Conservation (phyloP, 92 coral and sea anemone species). For the Plumapathes pennacea region DNA sequence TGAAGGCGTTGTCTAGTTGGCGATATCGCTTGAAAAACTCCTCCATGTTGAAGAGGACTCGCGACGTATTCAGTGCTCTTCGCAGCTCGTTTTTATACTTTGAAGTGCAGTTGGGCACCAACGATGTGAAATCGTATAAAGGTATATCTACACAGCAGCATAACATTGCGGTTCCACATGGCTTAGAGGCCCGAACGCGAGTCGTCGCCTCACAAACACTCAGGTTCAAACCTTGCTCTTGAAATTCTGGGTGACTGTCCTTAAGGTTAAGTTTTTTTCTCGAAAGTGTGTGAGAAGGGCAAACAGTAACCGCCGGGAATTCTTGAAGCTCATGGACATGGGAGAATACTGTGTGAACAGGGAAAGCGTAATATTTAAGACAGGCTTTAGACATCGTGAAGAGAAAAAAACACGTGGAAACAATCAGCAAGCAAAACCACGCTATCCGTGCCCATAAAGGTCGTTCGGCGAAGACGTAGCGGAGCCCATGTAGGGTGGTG, state of each 20-base stretch:
- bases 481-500: slow-evolving; percentile 65
- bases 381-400: slow-evolving; percentile 7
- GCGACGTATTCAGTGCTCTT: slow-evolving; percentile 11
- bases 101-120: slow-evolving; percentile 23
- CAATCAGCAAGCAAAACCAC: slow-evolving; percentile 37
- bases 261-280: slow-evolving; percentile 43
- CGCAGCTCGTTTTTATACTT: slow-evolving; percentile 1
- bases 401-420: slow-evolving; percentile 21
- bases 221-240: slow-evolving; percentile 36
- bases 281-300: slow-evolving; percentile 42
- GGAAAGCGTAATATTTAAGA: slow-evolving; percentile 10
- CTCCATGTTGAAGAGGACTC: slow-evolving; percentile 4
- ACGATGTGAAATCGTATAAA: not conserved
- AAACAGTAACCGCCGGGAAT: slow-evolving; percentile 67
- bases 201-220: slow-evolving; percentile 66
- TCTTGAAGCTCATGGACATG: slow-evolving; percentile 6
- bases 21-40: slow-evolving; percentile 20
- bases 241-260: slow-evolving; percentile 37
- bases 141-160: slow-evolving; percentile 38
- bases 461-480: slow-evolving; percentile 28
- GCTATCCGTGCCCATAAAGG: slow-evolving; percentile 35
- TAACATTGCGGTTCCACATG: slow-evolving; percentile 70
- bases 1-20: slow-evolving; percentile 5
- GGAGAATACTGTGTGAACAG: slow-evolving; percentile 28
- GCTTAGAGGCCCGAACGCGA: slow-evolving; percentile 37